Base-by-base conservation (phyloP, 2,888 invertebrate species). In the Chrysolina haemoptera region DNA sequence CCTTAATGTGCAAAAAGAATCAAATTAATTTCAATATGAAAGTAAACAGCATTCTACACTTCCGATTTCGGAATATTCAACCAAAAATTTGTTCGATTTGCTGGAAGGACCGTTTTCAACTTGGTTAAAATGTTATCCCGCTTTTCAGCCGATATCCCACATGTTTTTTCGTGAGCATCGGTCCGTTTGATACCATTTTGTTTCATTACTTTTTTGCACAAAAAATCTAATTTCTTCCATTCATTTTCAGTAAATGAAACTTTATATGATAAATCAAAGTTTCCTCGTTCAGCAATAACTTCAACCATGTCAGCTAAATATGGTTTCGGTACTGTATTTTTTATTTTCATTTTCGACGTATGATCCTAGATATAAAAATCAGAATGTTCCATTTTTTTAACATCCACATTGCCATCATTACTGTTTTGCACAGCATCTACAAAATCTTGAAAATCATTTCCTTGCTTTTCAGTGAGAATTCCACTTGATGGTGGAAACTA, bases 401-500 rank as follows among this genome's bases (percentile, higher is more conserved):
- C 55, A 48, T 71, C 59, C 12, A 70, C 67, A 62, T 63, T 68
- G 20, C 65, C 55, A 53, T 59, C 68, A 62, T 76, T 69, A 14
- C 68, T 62, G 53, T 53, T 40, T 53, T 76, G 70, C 20, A 76
- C 74, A 18, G 72, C 74, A 40, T 66, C 63, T 14, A 68, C 72
- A 50, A 74, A 76, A 65, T 76, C 71, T 46, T 70, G 12, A 64
- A 76, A 76, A 41, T 71, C 73, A 40, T 40, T 71, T 35, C 62
- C 41, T 64, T 70, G 55, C 62, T 67, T 69, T 76, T 72, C 2
- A 74, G 43, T 18, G 64, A 63, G 59, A 41, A 46, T 48, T n/a
- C n/a, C n/a, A n/a, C n/a, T 69, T 53, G 73, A 40, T 71, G 71
- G 41, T 71, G 66, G 22, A 71, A 71, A 46, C 59, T 46, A 55